phyloP scores from a whole-genome alignment of 2,888 invertebrate species.

The Sturmia bella region DNA sequence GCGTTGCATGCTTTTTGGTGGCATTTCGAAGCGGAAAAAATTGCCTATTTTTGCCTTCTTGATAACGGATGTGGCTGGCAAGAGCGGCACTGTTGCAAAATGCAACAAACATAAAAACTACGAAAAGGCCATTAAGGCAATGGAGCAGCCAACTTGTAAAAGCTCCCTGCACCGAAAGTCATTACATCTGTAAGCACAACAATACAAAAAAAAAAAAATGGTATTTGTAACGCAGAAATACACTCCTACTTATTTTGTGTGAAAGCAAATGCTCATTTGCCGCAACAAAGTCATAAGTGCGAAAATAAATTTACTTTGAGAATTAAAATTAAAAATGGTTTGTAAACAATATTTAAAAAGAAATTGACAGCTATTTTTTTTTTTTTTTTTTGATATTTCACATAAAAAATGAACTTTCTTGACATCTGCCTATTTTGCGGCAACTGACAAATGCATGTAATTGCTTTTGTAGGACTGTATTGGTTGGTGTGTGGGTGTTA shows the following conservation, averaged over 20 bases:
- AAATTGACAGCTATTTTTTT: too few relatives aligned
- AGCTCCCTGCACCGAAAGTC: constrained; percentile 14
- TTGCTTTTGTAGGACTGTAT: neutral
- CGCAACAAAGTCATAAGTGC: too few relatives aligned
- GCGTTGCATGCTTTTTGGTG: neutral
- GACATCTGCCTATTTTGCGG: too few relatives aligned
- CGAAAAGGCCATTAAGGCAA: constrained; percentile 6
- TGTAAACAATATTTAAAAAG: too few relatives aligned
- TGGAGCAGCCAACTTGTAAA: constrained; percentile 50
- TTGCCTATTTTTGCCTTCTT: constrained; percentile 26
- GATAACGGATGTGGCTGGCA: constrained; percentile 62
- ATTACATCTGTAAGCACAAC: constrained; percentile 42
- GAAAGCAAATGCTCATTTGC: too few relatives aligned
- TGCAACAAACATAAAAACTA: constrained; percentile 38
- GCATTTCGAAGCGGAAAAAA: constrained; percentile 36
- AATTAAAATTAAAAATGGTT: too few relatives aligned
- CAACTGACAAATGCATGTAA: too few relatives aligned
- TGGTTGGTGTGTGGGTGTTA: neutral
- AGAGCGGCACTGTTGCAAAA: constrained; percentile 51
- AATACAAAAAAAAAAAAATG: constrained; percentile 24
- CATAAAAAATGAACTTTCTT: too few relatives aligned
- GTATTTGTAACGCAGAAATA: constrained; percentile 1
- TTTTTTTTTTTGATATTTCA: too few relatives aligned
- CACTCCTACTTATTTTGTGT: too few relatives aligned
- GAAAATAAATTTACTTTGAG: too few relatives aligned